Base-by-base conservation (phyloP, 2,797 vertebrate genomes). In the Oceanodroma leucorhoa region DNA sequence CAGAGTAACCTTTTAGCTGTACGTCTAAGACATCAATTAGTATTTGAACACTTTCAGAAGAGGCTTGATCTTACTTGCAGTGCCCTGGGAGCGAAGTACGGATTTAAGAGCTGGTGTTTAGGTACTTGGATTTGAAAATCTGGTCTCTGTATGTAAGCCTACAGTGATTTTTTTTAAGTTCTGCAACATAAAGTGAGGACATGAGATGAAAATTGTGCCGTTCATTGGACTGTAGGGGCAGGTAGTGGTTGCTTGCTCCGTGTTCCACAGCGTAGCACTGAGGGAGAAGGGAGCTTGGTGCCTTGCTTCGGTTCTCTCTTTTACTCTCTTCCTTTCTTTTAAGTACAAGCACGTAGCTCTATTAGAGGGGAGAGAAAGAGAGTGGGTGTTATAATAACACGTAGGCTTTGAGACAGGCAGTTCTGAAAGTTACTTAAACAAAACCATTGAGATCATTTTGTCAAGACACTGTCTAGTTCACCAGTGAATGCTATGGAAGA, bases 371-470 rank as follows among this genome's bases (percentile, higher is more conserved):
- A 83, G 72, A 89, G 57, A 96, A 78, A 76, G 57, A 69, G 87
- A 71, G 87, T 95, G 69, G 93, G 95, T 95, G 87, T 77, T 92
- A 17, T 90, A 81, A 93, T 94, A 81, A 60, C 67, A 40, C 1
- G 41, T 84, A 87, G 87, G 71, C 71, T 84, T 92, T 75, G 87
- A 90, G 83, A 91, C 87, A 88, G n/a, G 71, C 51, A 32, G 82
- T 84, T 84, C 91, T 45, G 50, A 88, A 88, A 94, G 93, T 77
- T 92, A 34, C 66, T 94, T 84, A 87, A 94, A 85, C 73, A 95
- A 94, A 95, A 83, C 75, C 72, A 82, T 87, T 85, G 94, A 87
- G 86, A 73, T 95, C 3, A 71, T 90, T 96, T 91, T 94, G 55
- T 94, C 75, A 92, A 82, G 85, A 82, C 66, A 43, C 45, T 76